These are phyloP conservation scores for Colaptes auratus DNA, from an alignment of 2,113 vertebrate genomes.

Conservation along the genomic window DNA sequence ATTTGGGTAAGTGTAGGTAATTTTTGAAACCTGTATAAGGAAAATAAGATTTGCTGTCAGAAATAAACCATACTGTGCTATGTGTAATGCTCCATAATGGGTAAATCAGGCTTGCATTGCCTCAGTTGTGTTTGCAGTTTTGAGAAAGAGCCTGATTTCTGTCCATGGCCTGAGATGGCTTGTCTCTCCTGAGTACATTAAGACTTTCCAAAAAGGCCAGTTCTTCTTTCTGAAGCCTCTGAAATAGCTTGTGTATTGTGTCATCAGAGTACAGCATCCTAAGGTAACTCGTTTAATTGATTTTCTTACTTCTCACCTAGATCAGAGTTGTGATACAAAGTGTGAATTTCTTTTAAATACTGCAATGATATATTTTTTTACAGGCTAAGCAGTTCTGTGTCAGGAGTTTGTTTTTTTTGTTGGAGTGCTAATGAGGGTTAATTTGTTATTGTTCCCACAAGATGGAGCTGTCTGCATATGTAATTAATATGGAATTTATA, in stretches of 20 bases:
- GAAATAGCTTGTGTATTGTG: background rate
- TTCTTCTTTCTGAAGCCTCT: background rate
- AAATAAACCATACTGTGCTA: background rate
- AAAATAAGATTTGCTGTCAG: background rate
- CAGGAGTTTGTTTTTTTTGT: background rate
- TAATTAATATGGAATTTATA: background rate
- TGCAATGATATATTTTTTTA: background rate
- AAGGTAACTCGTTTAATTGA: background rate
- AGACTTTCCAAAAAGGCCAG: background rate
- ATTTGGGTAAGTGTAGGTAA: background rate
- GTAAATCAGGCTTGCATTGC: background rate
- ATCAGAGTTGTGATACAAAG: background rate
- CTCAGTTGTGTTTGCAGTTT: background rate
- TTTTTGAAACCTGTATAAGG: background rate
- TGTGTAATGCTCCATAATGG: background rate
- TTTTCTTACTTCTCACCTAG: background rate
- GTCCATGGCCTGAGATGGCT: background rate
- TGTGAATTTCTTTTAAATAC: background rate
- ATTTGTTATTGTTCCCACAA: slow-evolving; percentile 50
- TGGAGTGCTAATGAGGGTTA: background rate
- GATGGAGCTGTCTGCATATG: slow-evolving; percentile 50
- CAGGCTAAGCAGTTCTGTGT: background rate
- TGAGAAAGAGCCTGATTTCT: background rate
- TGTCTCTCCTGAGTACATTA: background rate
- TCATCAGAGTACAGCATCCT: background rate